A percentile compares a stretch with the other conserved stretches of the same genome.
Conservation (phyloP, 1,140 invertebrate species). For the Acromyrmex echinatior region DNA sequence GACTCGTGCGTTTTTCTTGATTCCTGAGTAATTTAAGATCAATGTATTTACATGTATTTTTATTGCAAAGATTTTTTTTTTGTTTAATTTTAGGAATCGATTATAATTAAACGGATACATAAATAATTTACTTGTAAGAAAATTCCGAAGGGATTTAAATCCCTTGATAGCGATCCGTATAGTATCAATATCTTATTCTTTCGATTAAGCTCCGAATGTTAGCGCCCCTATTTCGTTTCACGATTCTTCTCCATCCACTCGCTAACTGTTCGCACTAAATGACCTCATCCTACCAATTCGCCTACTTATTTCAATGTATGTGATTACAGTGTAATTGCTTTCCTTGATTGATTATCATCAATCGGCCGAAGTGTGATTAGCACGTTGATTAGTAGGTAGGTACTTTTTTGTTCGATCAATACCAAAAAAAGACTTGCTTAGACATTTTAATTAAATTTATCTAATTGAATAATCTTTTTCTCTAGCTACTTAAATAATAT, state of each 20-base stretch:
- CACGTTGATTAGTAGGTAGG: neutral
- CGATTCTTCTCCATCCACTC: constrained; percentile 7
- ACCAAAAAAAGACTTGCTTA: neutral
- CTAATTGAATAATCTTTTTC: neutral
- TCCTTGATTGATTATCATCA: constrained; percentile 47
- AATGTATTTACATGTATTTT: neutral
- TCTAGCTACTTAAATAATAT: neutral
- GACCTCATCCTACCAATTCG: constrained; percentile 19
- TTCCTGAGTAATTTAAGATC: neutral
- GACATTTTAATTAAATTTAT: constrained; percentile 7
- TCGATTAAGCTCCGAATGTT: constrained; percentile 26
- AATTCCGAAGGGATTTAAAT: constrained; percentile 22
- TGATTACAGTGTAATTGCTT: constrained; percentile 53
- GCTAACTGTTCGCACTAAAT: constrained; percentile 4
- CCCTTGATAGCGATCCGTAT: neutral
- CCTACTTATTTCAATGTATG: constrained; percentile 27
- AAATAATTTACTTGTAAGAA: neutral
- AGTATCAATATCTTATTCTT: constrained; percentile 22
- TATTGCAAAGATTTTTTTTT: constrained; percentile 3
- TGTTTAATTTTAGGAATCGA: neutral
- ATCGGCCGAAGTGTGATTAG: constrained; percentile 44
- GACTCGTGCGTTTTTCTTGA: neutral
- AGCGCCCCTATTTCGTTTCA: constrained; percentile 6
- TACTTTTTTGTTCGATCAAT: constrained; percentile 21
- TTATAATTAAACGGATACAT: constrained; percentile 8